Percentiles rank a stretch among this genome's conserved stretches.
Conservation (phyloP, 2,888 invertebrate species). For the Ichneumon xanthorius region DNA sequence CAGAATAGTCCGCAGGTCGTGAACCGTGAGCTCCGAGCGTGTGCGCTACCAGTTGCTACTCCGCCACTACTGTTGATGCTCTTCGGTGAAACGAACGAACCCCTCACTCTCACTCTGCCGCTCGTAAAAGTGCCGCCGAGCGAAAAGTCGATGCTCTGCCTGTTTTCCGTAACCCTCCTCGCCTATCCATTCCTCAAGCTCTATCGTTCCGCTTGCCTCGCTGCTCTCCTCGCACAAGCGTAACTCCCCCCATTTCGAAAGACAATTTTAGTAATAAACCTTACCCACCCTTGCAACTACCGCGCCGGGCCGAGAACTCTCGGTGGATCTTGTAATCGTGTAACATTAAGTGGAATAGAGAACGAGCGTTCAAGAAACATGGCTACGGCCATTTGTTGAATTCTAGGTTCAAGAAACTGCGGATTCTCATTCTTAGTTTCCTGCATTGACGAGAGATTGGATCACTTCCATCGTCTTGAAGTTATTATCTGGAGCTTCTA, state of each 20-base stretch:
- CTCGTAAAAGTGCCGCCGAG: constrained; percentile 67
- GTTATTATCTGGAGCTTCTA: not conserved
- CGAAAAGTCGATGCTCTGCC: constrained; percentile 66
- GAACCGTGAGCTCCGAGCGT: constrained; percentile 51
- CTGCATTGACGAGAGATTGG: not conserved
- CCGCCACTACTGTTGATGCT: constrained; percentile 42
- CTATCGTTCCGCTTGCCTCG: constrained; percentile 22
- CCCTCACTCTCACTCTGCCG: constrained; percentile 29
- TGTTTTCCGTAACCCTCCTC: constrained; percentile 59
- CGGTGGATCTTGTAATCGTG: constrained; percentile 43
- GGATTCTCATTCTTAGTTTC: not conserved
- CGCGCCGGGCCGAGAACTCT: constrained; percentile 4
- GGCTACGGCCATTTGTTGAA: constrained; percentile 23
- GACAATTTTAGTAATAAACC: constrained; percentile 66
- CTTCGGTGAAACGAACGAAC: constrained; percentile 53
- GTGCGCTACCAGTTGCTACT: constrained; percentile 52
- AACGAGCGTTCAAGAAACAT: constrained; percentile 23
- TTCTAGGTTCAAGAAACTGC: not conserved
- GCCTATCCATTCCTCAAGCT: constrained; percentile 25
- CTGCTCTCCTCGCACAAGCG: constrained; percentile 53
- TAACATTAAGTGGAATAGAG: constrained; percentile 37
- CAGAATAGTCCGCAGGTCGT: constrained; percentile 66
- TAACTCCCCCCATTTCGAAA: constrained; percentile 57
- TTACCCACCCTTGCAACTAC: constrained; percentile 58
- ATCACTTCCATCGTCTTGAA: not conserved